Conservation (phyloP, 2,888 invertebrate species). For the Epicampocera succincta region DNA sequence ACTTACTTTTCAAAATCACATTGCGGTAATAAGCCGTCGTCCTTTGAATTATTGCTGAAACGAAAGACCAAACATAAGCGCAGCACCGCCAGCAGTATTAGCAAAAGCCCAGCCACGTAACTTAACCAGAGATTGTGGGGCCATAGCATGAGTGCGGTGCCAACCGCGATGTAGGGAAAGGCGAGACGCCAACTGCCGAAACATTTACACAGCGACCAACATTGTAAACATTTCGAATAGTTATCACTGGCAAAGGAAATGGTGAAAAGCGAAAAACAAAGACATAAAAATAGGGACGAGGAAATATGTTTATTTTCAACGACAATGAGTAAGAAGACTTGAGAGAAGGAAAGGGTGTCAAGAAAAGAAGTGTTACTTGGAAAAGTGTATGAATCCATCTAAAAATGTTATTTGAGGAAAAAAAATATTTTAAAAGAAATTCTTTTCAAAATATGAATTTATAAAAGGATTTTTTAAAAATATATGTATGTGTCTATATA, state of each 20-base stretch:
- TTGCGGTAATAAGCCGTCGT: constrained; percentile 79
- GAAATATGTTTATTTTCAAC: not conserved
- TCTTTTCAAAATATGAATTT: no score
- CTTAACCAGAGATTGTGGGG: constrained; percentile 83
- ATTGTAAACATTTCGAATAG: constrained; percentile 76
- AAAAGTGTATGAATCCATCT: not conserved
- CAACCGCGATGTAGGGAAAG: constrained; percentile 78
- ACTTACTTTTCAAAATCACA: constrained; percentile 80
- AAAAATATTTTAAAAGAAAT: no score
- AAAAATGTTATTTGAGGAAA: no score
- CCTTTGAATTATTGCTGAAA: constrained; percentile 75
- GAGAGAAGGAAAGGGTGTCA: constrained; percentile 1
- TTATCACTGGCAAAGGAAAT: constrained; percentile 75
- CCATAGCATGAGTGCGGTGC: constrained; percentile 78
- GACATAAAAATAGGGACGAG: not conserved
- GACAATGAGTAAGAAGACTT: constrained; percentile 26
- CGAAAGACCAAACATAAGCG: constrained; percentile 80
- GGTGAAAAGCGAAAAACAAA: constrained; percentile 54
- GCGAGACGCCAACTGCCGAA: constrained; percentile 79
- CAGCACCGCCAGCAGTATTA: constrained; percentile 81
- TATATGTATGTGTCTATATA: no score
- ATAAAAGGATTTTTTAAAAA: no score
- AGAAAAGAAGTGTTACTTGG: constrained; percentile 2
- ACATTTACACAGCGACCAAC: constrained; percentile 76
- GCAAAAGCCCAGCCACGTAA: constrained; percentile 82